Evolutionary conservation across 2,113 vertebrate species (phyloP).

Genomic region (Stictonetta naevosa): DNA sequence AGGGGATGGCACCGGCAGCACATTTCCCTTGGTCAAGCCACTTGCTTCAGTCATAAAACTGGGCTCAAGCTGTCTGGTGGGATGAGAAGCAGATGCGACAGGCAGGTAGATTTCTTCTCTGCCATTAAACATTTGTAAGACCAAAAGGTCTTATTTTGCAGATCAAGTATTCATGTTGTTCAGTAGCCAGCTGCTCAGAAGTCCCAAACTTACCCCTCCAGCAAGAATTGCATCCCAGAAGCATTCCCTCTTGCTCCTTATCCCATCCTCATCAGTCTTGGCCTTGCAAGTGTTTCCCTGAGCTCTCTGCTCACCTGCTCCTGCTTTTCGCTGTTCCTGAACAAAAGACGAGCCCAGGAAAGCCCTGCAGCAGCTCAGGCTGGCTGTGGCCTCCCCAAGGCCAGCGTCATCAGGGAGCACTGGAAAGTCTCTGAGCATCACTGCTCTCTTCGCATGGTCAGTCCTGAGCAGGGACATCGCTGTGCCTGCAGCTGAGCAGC

Average conservation of each 20-base stretch:
- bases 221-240: not conserved
- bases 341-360: not conserved
- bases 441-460: not conserved
- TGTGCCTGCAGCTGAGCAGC: not conserved
- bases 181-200: not conserved
- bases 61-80: not conserved
- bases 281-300: not conserved
- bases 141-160: not conserved
- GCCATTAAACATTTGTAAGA: not conserved
- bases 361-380: not conserved
- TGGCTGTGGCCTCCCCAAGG: not conserved
- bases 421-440: not conserved
- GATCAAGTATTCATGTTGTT: not conserved
- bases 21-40: rapidly evolving
- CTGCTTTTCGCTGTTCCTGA: not conserved
- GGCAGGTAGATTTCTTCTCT: not conserved
- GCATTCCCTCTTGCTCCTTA: too few species aligned
- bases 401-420: rapidly evolving
- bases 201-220: too few species aligned
- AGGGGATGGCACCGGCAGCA: rapidly evolving
- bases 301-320: not conserved
- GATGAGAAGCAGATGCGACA: not conserved
- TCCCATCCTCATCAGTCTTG: not conserved
- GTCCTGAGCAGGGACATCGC: not conserved
- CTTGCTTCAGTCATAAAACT: not conserved